A percentile compares a stretch with the other conserved stretches of the same genome.
phyloP scores from a whole-genome alignment of 2,888 invertebrate genomes.

The Stenodera caucasica region DNA sequence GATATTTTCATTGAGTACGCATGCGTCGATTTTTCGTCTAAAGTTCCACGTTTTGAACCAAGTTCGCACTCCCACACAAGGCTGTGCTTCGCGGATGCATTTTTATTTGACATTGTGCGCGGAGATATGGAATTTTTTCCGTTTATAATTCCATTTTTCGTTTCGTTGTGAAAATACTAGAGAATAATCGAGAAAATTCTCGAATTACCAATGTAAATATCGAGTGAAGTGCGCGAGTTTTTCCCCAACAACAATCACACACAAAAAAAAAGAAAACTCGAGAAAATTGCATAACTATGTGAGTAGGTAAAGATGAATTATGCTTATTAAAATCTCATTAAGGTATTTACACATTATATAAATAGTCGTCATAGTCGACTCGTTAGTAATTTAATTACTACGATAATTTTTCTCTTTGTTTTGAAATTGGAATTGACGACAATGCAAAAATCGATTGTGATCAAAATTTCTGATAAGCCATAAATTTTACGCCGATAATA shows the following conservation, averaged over 20 bases:
- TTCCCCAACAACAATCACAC: neutral
- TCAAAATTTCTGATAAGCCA: too few species aligned
- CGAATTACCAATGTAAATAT: neutral
- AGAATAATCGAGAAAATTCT: neutral
- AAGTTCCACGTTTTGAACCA: slow-evolving; percentile 28
- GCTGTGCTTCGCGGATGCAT: slow-evolving; percentile 21
- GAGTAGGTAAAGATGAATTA: neutral
- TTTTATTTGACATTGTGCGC: slow-evolving; percentile 12
- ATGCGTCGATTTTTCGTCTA: slow-evolving; percentile 27
- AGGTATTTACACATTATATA: neutral
- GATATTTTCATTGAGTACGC: too few species aligned
- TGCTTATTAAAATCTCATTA: neutral
- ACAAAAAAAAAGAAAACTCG: neutral
- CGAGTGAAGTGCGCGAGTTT: neutral
- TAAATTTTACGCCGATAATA: too few species aligned
- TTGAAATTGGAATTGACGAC: too few species aligned
- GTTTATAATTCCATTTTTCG: too few species aligned
- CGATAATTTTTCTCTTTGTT: neutral
- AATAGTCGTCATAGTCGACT: neutral
- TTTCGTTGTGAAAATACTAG: neutral
- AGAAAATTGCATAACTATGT: neutral
- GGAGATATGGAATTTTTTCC: neutral
- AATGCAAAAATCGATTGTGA: too few species aligned
- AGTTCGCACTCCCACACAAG: slow-evolving; percentile 26
- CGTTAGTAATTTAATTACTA: neutral